Evolutionary conservation across 2,797 vertebrate genomes (phyloP), one percentile per base, ranked within the genome.

Genomic region (Eidolon dupreanum): DNA sequence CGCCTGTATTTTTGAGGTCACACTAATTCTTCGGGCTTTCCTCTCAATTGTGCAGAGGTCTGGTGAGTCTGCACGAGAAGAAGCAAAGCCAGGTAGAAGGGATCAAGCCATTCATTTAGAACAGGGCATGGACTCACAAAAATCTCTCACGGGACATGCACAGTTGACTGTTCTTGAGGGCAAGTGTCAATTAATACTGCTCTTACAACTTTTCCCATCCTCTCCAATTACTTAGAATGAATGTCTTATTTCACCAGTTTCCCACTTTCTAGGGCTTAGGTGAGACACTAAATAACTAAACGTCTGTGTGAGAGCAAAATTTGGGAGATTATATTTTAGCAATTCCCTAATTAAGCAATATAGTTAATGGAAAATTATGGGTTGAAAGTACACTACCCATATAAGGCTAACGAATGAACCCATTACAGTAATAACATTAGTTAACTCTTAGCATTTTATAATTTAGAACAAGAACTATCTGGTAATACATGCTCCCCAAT

Each of bases 1-100:
- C 68, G 95, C 89, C 91, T 98, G 97, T 92, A 97, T 94, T 98
- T 97, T 98, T 96, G 98, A 98, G 66, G 98, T 98, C 97, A 98
- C 98, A 33, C 98, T 98, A 94, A 98, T 98, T 96, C 98, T 98
- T 97, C 98, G 97, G 87, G 98, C 98, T 97, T 98, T 98, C 96
- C 98, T 97, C 95, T 98, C 98, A 96, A 97, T 82, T 70, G 97
- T 97, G 90, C 97, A 98, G 83, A 96, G 88, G 91, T 98, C 98
- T 89, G 97, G 96, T 49, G 97, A 95, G 59, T 98, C 98, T 98
- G 97, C 75, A 66, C 71, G 79, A 97, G 93, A 95, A 94, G 87
- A 97, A 97, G 82, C 74, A 93, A 93, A 88, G 95, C 66, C 91
- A 92, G 81, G 93, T 70, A 95, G 63, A 93, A 90, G 89, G 74